A percentile compares a stretch with the other conserved stretches of the same genome.
These are phyloP conservation scores for Periphyllus acericola DNA, from an alignment of 2,888 invertebrate genomes.

Conservation along the genomic window DNA sequence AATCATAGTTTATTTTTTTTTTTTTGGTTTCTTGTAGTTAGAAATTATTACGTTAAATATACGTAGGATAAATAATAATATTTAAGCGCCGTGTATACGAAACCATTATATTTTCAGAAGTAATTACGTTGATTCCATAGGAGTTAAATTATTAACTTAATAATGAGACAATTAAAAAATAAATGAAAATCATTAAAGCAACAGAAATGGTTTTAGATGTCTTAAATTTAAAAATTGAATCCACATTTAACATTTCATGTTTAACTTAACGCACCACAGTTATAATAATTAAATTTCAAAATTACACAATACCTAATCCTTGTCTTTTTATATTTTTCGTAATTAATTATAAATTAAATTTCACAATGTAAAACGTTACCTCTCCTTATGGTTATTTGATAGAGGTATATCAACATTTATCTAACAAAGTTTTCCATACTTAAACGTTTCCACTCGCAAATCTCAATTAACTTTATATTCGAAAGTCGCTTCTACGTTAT, in stretches of 20 bases:
- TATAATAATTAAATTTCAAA: no score
- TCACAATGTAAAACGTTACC: no score
- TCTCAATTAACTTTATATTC: no score
- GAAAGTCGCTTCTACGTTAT: no score
- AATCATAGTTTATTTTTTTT: neutral
- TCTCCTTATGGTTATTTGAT: no score
- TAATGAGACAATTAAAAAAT: neutral
- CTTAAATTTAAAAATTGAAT: conserved; percentile 19
- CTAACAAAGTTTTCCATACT: no score
- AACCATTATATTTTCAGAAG: conserved; percentile 3
- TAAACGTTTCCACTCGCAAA: no score
- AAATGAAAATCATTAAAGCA: neutral
- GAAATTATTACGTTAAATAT: conserved; percentile 18
- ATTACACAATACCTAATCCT: no score
- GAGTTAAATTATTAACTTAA: neutral
- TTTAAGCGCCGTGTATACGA: conserved; percentile 1
- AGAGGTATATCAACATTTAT: no score
- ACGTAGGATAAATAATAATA: conserved; percentile 11
- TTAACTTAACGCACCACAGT: neutral
- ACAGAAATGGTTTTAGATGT: neutral
- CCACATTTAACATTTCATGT: conserved; percentile 39
- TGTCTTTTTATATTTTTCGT: no score
- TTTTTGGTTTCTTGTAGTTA: conserved; percentile 20
- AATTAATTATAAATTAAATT: no score
- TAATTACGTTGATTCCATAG: neutral